Conservation (phyloP, 2,113 vertebrate genomes). For the Gambusia holbrooki region DNA sequence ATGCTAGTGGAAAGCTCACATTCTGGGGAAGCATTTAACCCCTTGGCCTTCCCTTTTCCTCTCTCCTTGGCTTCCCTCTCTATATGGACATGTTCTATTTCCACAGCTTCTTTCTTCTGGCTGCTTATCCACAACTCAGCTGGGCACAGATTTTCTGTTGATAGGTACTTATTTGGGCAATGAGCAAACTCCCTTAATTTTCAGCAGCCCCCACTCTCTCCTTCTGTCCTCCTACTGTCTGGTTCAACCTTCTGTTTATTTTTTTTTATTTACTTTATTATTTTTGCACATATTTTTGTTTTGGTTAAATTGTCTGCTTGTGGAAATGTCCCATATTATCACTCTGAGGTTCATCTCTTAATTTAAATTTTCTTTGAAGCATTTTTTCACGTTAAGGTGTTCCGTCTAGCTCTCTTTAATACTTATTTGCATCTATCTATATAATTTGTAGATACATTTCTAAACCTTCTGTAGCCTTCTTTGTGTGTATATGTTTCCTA, state of each 20-base stretch:
- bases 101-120: constrained; percentile 53
- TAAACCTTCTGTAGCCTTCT: background rate
- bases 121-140: constrained; percentile 63
- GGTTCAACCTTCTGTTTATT: constrained; percentile 18
- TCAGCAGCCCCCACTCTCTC: constrained; percentile 10
- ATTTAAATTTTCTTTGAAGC: constrained; percentile 1
- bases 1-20: constrained; percentile 55
- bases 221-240: background rate
- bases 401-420: background rate
- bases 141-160: constrained; percentile 64
- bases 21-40: constrained; percentile 76
- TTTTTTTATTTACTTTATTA: background rate
- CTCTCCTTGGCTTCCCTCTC: constrained; percentile 61
- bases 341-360: constrained; percentile 4
- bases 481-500: constrained; percentile 19
- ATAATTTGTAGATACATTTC: constrained; percentile 18
- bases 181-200: constrained; percentile 62
- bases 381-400: constrained; percentile 11
- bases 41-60: constrained; percentile 53
- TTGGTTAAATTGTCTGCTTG: background rate
- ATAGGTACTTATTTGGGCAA: constrained; percentile 81
- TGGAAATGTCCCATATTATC: background rate
- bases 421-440: constrained; percentile 5
- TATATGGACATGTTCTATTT: constrained; percentile 82
- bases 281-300: too few relatives aligned